Evolutionary conservation across 2,797 vertebrate genomes (phyloP).

Genomic region (Potorous gilbertii): DNA sequence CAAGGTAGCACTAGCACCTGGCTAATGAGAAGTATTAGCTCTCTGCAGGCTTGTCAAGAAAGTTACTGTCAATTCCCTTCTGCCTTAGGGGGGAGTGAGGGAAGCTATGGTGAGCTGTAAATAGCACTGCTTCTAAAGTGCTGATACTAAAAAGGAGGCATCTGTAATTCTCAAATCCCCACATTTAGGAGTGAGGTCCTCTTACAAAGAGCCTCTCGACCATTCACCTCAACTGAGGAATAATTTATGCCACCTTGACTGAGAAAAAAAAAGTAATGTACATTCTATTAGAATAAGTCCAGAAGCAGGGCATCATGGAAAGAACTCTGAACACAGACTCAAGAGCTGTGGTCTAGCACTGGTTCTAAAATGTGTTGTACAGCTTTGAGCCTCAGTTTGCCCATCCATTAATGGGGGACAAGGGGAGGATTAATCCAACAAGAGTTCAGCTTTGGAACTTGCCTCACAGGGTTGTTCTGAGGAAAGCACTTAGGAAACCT

Average conservation of each 20-base stretch:
- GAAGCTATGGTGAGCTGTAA: background rate
- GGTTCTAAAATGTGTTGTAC: background rate
- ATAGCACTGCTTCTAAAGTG: background rate
- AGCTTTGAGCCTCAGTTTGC: background rate
- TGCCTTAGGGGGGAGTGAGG: background rate
- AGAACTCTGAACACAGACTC: background rate
- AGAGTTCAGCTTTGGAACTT: background rate
- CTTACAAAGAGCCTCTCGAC: background rate
- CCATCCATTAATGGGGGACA: background rate
- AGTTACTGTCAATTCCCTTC: background rate
- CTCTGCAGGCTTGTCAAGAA: background rate
- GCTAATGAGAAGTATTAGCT: background rate
- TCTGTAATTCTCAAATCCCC: background rate
- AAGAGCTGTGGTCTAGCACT: background rate
- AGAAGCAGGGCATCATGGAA: background rate
- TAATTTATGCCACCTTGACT: background rate
- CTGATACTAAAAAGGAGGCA: background rate
- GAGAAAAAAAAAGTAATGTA: background rate
- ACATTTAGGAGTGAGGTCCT: background rate
- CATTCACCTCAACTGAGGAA: background rate
- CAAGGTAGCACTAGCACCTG: background rate
- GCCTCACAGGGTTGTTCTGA: background rate
- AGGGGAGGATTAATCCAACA: background rate
- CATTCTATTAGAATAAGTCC: background rate
- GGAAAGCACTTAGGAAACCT: background rate